Evolutionary conservation across 2,888 invertebrate genomes (phyloP), one percentile per base, ranked within the genome.

Genomic region (Euzetes globulus): DNA sequence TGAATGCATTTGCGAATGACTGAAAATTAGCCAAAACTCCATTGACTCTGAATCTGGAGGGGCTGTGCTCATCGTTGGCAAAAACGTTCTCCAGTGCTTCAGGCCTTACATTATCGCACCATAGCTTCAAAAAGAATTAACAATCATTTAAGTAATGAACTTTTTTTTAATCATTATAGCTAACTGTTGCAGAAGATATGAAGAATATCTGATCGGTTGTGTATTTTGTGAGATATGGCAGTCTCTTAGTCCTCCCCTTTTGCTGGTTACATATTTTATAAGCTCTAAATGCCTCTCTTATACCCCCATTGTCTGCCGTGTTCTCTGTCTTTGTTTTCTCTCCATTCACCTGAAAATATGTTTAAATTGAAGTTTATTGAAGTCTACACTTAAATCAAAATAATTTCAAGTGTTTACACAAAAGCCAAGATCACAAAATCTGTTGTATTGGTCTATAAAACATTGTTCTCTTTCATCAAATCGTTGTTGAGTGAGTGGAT

Each of bases 271-370:
- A 33, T 17, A 60, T 78, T 13, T 77, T 90, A 83, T 89, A 94
- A 0, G 94, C 91, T 47, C 55, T 72, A 37, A 11, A 72, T 1
- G 72, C 47, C 0, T 93, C 92, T 81, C 92, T 91, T 0, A 94
- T 81, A 0, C 94, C 94, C 0, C 94, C 94, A 81, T 93, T 94
- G 80, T 94, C 94, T 0, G 93, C 93, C 78, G 94, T 93, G 80
- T 94, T 94, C 81, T 84, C 83, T 89, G 90, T 90, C 77, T 93
- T 84, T 0, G 93, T 94, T 81, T 91, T 91, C 78, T 90, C 90
- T 13, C 93, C 93, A 81, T 93, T 92, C 0, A 94, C 71, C 74
- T 77, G 22, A 52, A 52, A n/a, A 19, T 19, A 47, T 9, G 41
- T 41, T 41, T 11, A 7, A 41, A 58, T 27, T 63, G 47, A 47